These are phyloP conservation scores for Orthosia gothica DNA, from an alignment of 2,888 invertebrate species.

Conservation along the genomic window DNA sequence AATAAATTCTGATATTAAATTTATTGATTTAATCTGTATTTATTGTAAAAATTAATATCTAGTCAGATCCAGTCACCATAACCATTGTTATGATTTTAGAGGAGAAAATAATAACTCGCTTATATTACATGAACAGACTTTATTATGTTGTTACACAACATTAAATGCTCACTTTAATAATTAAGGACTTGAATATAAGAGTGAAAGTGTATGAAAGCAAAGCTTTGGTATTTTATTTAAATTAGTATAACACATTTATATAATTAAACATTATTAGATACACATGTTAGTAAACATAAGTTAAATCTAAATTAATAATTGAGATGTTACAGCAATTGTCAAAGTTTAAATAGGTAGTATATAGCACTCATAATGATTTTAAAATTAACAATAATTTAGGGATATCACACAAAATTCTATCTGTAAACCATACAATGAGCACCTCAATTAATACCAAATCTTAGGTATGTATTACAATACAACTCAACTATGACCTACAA, in stretches of 20 bases:
- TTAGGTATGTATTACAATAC: slow-evolving; percentile 38
- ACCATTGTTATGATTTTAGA: not conserved
- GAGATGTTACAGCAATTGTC: slow-evolving; percentile 26
- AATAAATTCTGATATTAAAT: slow-evolving; percentile 2
- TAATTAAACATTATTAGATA: slow-evolving; percentile 48
- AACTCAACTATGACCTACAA: slow-evolving; percentile 55
- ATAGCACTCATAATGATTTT: slow-evolving; percentile 26
- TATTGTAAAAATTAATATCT: not conserved
- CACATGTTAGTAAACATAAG: slow-evolving; percentile 59
- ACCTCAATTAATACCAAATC: slow-evolving; percentile 58
- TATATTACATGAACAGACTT: slow-evolving; percentile 67
- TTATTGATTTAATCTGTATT: slow-evolving; percentile 3
- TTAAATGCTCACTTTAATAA: slow-evolving; percentile 68
- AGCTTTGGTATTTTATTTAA: slow-evolving; percentile 69
- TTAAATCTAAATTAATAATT: slow-evolving; percentile 48
- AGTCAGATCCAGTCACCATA: not conserved
- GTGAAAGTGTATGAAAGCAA: slow-evolving; percentile 67
- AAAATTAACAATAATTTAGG: slow-evolving; percentile 23
- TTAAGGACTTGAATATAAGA: slow-evolving; percentile 57
- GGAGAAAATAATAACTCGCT: slow-evolving; percentile 35
- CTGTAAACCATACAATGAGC: slow-evolving; percentile 59
- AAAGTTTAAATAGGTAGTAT: slow-evolving; percentile 33
- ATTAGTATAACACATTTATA: slow-evolving; percentile 51
- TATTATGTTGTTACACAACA: slow-evolving; percentile 78
- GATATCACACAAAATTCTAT: slow-evolving; percentile 56